Conservation (phyloP, 2,797 vertebrate genomes). For the Paratrypauchen microcephalus region DNA sequence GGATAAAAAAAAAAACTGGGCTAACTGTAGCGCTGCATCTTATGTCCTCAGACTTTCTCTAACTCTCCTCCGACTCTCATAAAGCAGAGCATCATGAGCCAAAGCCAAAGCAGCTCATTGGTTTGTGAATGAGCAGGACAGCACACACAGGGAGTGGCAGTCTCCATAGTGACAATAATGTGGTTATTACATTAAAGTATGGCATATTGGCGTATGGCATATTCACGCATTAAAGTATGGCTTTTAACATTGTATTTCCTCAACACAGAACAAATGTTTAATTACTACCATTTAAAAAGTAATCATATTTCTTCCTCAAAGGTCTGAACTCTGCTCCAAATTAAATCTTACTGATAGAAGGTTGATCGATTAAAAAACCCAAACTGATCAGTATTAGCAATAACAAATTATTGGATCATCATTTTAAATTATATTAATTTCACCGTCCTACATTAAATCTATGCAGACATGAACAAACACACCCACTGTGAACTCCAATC, state of each 20-base stretch:
- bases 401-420: neutral
- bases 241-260: neutral
- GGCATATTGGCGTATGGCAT: no score
- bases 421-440: no score
- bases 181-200: slow-evolving; percentile 14
- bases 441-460: no score
- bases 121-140: slow-evolving; percentile 53
- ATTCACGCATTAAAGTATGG: no score
- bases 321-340: neutral
- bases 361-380: no score
- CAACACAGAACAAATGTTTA: neutral
- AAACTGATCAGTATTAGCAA: no score
- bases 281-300: neutral
- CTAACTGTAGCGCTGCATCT: slow-evolving; percentile 30
- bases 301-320: neutral
- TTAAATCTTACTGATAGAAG: neutral
- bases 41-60: slow-evolving; percentile 40
- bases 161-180: slow-evolving; percentile 24
- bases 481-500: no score
- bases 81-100: slow-evolving; percentile 61
- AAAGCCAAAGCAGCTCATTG: slow-evolving; percentile 54
- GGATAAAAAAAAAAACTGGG: slow-evolving; percentile 25
- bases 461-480: no score
- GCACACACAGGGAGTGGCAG: slow-evolving; percentile 59
- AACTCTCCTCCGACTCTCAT: slow-evolving; percentile 49